phyloP scores from a whole-genome alignment of 1,140 invertebrate species.

The Solenopsis invicta region DNA sequence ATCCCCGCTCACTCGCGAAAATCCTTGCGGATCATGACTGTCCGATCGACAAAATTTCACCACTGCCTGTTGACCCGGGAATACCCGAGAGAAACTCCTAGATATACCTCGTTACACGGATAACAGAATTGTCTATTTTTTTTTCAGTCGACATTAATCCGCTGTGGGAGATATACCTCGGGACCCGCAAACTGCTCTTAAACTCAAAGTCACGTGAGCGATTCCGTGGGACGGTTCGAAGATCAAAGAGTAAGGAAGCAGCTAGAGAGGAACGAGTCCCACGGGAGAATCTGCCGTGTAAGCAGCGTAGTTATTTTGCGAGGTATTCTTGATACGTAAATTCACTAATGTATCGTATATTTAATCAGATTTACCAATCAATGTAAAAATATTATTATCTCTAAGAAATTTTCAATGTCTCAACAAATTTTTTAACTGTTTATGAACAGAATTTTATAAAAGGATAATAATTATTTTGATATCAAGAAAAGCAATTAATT shows the following conservation, averaged over 20 bases:
- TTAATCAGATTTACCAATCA: conserved; percentile 30
- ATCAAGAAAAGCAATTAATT: no score
- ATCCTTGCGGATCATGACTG: conserved; percentile 24
- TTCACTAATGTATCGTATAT: conserved; percentile 11
- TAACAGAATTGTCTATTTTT: conserved; percentile 71
- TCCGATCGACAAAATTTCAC: conserved; percentile 12
- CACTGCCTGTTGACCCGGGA: conserved; percentile 41
- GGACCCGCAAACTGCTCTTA: conserved; percentile 62
- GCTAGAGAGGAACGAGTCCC: conserved; percentile 47
- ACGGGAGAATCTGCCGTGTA: conserved; percentile 5
- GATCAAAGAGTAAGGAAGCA: conserved; percentile 75
- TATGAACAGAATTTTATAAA: neutral
- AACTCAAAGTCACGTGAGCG: conserved; percentile 64
- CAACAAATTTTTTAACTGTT: neutral
- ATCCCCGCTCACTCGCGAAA: neutral
- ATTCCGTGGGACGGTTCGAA: conserved; percentile 56
- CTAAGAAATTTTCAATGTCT: neutral
- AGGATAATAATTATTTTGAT: no score
- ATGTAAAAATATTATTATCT: neutral
- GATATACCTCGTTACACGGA: conserved; percentile 74
- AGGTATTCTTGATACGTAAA: conserved; percentile 49
- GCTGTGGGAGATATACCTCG: conserved; percentile 49
- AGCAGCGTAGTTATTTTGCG: conserved; percentile 38
- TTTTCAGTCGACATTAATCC: conserved; percentile 53
- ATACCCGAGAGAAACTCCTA: conserved; percentile 50